Evolutionary conservation across 2,888 invertebrate species (phyloP).

Genomic region (Molorchus minor): DNA sequence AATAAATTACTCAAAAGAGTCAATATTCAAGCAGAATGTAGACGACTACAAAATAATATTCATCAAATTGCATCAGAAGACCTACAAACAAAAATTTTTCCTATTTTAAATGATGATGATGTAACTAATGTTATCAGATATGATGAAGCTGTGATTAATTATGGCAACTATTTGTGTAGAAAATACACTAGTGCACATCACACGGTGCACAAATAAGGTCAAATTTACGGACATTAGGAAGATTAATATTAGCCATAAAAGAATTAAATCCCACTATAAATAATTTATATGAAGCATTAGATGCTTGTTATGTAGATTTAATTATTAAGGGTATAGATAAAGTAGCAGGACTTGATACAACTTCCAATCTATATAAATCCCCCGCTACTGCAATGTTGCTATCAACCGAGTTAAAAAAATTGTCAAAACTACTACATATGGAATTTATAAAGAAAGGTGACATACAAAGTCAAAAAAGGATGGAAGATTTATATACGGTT

Average conservation of each 20-base stretch:
- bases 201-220: not conserved
- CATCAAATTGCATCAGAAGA: not conserved
- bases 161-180: not conserved
- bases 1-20: conserved; percentile 3
- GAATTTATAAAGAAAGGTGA: not conserved
- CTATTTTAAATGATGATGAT: not conserved
- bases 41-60: conserved; percentile 17
- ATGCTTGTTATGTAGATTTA: not conserved
- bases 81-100: not conserved
- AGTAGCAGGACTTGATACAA: not conserved
- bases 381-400: not conserved
- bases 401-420: not conserved
- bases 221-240: not conserved
- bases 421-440: not conserved
- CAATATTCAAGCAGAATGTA: conserved; percentile 19
- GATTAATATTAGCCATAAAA: not conserved
- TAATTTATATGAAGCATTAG: not conserved
- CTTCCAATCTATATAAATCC: not conserved
- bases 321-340: not conserved
- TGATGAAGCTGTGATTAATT: not conserved
- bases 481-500: not conserved
- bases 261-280: not conserved
- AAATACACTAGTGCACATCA: not conserved
- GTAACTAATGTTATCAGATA: not conserved
- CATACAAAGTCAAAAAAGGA: not conserved